These are phyloP conservation scores for Drosophila greeni DNA, from an alignment of 2,888 invertebrate genomes.

Conservation along the genomic window DNA sequence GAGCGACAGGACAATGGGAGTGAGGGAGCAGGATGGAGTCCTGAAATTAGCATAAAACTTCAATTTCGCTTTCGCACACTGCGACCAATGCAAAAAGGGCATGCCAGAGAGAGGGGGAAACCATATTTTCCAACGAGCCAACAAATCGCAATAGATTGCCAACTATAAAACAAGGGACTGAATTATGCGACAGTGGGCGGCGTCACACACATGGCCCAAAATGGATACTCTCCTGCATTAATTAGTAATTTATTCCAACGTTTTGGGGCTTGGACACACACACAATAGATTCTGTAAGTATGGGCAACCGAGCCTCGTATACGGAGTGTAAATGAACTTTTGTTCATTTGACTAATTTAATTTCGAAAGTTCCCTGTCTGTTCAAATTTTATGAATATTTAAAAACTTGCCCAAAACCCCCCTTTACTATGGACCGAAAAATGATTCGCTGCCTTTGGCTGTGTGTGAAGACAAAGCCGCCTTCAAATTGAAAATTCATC, in stretches of 20 bases:
- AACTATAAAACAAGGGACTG: constrained; percentile 55
- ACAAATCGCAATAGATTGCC: constrained; percentile 69
- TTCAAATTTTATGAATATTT: constrained; percentile 70
- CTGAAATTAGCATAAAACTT: constrained; percentile 70
- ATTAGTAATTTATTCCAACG: constrained; percentile 64
- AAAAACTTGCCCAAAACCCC: constrained; percentile 53
- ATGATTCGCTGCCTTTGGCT: constrained; percentile 48
- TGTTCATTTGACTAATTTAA: constrained; percentile 73
- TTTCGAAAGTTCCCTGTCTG: constrained; percentile 60
- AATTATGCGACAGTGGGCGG: constrained; percentile 34
- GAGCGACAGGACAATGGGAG: constrained; percentile 7
- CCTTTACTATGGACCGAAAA: constrained; percentile 34
- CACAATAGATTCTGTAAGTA: constrained; percentile 28
- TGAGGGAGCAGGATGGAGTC: constrained; percentile 16
- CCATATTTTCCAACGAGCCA: constrained; percentile 57
- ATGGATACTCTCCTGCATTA: constrained; percentile 52
- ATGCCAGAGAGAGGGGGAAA: constrained; percentile 26
- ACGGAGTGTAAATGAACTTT: constrained; percentile 47
- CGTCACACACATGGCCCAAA: constrained; percentile 11
- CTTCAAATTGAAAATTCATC: constrained; percentile 75
- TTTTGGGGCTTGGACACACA: constrained; percentile 32
- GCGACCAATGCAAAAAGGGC: constrained; percentile 44
- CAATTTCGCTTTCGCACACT: constrained; percentile 63
- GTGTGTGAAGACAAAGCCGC: constrained; percentile 58
- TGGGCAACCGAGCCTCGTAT: constrained; percentile 7